Conservation (phyloP, 2,888 invertebrate genomes). For the Rotaria socialis region DNA sequence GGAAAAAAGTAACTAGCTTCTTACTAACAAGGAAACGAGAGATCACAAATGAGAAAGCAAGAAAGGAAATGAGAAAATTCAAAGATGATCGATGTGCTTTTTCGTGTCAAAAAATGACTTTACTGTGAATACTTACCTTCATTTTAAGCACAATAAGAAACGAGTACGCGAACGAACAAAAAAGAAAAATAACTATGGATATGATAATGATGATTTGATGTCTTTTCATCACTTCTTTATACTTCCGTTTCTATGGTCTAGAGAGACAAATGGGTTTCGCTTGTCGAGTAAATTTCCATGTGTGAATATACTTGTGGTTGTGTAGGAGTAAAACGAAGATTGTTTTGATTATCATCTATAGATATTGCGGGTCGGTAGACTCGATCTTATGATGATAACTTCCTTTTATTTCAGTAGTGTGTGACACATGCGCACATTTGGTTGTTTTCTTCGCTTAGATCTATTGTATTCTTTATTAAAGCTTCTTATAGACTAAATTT, state of each 20-base stretch:
- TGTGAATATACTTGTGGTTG: neutral
- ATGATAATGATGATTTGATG: neutral
- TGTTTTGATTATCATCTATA: neutral
- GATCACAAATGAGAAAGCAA: too few species aligned
- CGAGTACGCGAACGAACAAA: neutral
- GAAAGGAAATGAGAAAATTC: neutral
- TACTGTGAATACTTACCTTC: neutral
- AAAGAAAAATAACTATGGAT: neutral
- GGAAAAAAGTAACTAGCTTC: neutral
- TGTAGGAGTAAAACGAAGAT: neutral
- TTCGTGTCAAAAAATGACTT: neutral
- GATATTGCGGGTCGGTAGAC: neutral
- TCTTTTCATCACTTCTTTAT: neutral
- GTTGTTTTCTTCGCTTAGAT: neutral
- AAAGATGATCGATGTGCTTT: neutral
- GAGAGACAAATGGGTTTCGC: neutral
- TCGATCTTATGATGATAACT: neutral
- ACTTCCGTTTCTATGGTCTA: neutral
- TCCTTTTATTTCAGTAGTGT: neutral
- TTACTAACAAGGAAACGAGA: too few species aligned
- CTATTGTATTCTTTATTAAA: neutral
- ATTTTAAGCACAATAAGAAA: neutral
- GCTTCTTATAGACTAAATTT: neutral
- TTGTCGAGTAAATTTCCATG: neutral
- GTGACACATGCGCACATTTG: neutral